These are phyloP conservation scores for Coryphaenoides rupestris DNA, from an alignment of 2,113 vertebrate species.

Conservation along the genomic window DNA sequence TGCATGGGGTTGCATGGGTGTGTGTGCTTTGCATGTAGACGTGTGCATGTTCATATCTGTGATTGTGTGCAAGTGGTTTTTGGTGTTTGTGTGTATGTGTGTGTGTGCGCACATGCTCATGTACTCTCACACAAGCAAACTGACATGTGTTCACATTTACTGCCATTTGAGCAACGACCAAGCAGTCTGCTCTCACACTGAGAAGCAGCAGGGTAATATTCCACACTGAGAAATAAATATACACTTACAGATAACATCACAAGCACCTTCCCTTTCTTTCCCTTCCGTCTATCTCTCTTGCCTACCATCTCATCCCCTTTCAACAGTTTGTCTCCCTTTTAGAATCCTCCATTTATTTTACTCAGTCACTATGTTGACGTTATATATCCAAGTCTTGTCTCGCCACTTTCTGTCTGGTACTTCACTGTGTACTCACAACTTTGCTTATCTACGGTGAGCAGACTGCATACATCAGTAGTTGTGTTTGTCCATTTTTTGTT, in stretches of 20 bases:
- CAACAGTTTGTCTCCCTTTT: background rate
- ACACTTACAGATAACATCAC: conserved; percentile 58
- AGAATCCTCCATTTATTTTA: background rate
- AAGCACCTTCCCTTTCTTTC: conserved; percentile 28
- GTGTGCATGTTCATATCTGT: too few relatives aligned
- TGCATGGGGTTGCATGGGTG: background rate
- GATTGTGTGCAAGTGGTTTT: too few relatives aligned
- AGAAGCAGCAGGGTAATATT: conserved; percentile 10
- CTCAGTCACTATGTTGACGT: background rate
- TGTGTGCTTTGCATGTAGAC: too few relatives aligned
- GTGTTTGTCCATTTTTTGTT: background rate
- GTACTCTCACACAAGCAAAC: background rate
- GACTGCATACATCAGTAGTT: conserved; percentile 30
- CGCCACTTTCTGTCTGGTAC: conserved; percentile 22
- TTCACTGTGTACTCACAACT: conserved; percentile 43
- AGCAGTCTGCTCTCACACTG: conserved; percentile 12
- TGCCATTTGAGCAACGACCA: conserved; percentile 7
- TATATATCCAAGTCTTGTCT: background rate
- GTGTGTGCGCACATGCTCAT: too few relatives aligned
- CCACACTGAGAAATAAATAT: conserved; percentile 66
- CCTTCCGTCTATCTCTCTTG: conserved; percentile 2
- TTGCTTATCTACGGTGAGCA: conserved; percentile 68
- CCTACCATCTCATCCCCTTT: background rate
- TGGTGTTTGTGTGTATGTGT: too few relatives aligned
- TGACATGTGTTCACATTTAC: too few relatives aligned